Evolutionary conservation across 2,113 vertebrate species (phyloP).

Genomic region (Silurus asotus): DNA sequence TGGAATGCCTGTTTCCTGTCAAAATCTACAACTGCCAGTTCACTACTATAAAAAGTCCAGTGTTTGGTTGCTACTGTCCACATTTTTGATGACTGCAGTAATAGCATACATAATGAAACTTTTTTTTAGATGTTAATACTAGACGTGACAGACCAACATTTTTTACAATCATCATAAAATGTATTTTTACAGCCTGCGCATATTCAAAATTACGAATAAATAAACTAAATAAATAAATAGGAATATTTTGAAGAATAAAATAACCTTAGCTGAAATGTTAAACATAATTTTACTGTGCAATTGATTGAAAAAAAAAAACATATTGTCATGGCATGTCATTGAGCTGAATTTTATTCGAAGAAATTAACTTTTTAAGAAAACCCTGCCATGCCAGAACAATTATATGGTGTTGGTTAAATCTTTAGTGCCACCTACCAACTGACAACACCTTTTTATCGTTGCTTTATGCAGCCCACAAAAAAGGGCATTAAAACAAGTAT

Average conservation of each 20-base stretch:
- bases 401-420: conserved; percentile 11
- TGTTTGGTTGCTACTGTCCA: not conserved
- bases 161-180: not conserved
- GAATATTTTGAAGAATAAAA: not conserved
- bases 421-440: conserved; percentile 26
- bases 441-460: conserved; percentile 54
- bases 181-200: not conserved
- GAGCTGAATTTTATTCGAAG: not conserved
- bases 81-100: not conserved
- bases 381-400: not conserved
- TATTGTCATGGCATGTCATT: not conserved
- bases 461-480: conserved; percentile 52
- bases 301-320: not conserved
- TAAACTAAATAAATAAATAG: not conserved
- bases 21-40: conserved; percentile 26
- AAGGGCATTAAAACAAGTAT: conserved; percentile 59
- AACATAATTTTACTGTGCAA: not conserved
- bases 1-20: conserved; percentile 25
- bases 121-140: not conserved
- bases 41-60: conserved; percentile 7
- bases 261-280: not conserved
- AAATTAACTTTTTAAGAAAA: not conserved
- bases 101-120: not conserved
- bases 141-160: not conserved
- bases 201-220: not conserved